Evolutionary conservation across 2,797 vertebrate genomes (phyloP).

Genomic region (Cynodonichthys magdalenae): DNA sequence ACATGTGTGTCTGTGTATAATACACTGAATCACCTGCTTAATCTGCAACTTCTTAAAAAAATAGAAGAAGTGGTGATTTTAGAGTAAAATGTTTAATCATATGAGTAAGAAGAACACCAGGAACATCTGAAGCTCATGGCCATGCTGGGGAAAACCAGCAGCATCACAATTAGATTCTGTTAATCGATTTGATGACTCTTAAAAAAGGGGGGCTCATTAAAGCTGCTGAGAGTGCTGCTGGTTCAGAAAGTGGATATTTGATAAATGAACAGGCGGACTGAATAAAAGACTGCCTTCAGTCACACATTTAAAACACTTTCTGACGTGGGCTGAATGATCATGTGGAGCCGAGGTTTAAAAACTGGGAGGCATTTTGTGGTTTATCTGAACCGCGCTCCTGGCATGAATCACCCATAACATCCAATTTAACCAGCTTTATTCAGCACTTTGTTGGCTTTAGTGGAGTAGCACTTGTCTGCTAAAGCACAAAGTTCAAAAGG

Average conservation of each 20-base stretch:
- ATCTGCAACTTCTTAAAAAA: conserved; percentile 25
- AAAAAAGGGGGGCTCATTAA: conserved; percentile 2
- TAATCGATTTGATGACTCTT: background rate
- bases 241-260: conserved; percentile 20
- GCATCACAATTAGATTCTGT: background rate
- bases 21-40: conserved; percentile 52
- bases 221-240: conserved; percentile 4
- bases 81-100: conserved; percentile 18
- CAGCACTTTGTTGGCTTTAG: conserved; percentile 14
- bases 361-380: background rate
- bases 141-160: conserved; percentile 9
- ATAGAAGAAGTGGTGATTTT: conserved; percentile 31
- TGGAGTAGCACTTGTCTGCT: background rate
- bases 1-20: conserved; percentile 23
- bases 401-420: conserved; percentile 14
- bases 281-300: conserved; percentile 9
- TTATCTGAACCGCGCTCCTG: conserved; percentile 3
- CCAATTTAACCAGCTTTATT: conserved; percentile 11
- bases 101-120: conserved; percentile 16
- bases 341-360: conserved; percentile 6
- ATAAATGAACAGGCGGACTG: conserved; percentile 12
- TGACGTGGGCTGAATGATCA: conserved; percentile 16
- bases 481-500: background rate
- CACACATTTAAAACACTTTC: background rate
- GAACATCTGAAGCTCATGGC: conserved; percentile 15